These are phyloP conservation scores for Drosophila gunungcola DNA, from an alignment of 1,140 invertebrate species.

Conservation along the genomic window DNA sequence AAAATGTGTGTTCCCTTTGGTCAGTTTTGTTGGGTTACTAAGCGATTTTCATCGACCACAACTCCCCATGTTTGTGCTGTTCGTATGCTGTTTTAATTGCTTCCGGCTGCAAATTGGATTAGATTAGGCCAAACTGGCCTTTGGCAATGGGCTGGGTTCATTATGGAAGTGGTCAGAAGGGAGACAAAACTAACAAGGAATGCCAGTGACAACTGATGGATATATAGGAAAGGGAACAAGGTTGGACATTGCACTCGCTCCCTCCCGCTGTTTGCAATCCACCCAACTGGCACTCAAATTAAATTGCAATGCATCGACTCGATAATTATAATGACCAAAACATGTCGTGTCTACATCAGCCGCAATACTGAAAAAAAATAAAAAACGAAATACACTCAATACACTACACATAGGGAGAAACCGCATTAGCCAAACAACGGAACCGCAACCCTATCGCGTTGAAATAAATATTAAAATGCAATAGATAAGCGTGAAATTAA, in stretches of 20 bases:
- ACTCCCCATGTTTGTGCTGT: conserved; percentile 26
- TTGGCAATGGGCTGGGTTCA: conserved; percentile 8
- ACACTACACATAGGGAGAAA: conserved; percentile 7
- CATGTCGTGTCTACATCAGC: conserved; percentile 63
- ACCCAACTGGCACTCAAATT: conserved; percentile 44
- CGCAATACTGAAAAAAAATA: conserved; percentile 1
- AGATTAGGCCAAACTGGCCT: conserved; percentile 34
- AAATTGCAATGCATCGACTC: conserved; percentile 65
- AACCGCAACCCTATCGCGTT: conserved; percentile 47
- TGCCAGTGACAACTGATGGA: conserved; percentile 22
- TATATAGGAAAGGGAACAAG: conserved; percentile 17
- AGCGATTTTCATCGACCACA: conserved; percentile 33
- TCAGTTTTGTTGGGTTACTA: conserved; percentile 26
- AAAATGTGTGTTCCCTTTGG: conserved; percentile 15
- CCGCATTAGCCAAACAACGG: conserved; percentile 49
- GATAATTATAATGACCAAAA: conserved; percentile 76
- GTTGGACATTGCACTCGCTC: conserved; percentile 25
- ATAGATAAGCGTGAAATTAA: conserved; percentile 71
- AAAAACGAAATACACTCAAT: not conserved
- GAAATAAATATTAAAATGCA: conserved; percentile 73
- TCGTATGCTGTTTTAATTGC: conserved; percentile 42
- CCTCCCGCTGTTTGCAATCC: conserved; percentile 8
- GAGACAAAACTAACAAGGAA: not conserved
- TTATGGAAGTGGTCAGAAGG: conserved; percentile 21
- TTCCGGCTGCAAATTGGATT: conserved; percentile 43